Evolutionary conservation across 2,797 vertebrate genomes (phyloP).

Genomic region (Molossus alvarezi): DNA sequence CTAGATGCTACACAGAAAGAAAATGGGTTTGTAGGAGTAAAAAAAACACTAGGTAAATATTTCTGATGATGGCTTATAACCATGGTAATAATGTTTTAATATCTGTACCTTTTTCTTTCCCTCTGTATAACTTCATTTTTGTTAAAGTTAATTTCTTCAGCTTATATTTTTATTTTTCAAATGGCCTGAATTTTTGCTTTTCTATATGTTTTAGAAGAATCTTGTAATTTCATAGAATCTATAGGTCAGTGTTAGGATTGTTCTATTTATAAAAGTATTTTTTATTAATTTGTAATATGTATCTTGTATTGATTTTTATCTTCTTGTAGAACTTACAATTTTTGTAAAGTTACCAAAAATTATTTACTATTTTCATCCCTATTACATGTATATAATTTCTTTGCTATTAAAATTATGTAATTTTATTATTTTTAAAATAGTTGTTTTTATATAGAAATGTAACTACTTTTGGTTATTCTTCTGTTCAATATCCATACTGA

Average conservation of each 20-base stretch:
- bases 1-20: constrained; percentile 67
- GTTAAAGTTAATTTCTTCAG: not conserved
- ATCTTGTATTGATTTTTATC: not conserved
- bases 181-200: not conserved
- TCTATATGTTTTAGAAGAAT: constrained; percentile 22
- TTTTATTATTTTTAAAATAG: constrained; percentile 35
- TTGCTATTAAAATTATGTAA: not conserved
- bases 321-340: not conserved
- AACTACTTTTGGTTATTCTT: not conserved
- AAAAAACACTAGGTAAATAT: not conserved
- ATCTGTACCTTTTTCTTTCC: not conserved
- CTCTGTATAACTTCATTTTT: not conserved
- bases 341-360: not conserved
- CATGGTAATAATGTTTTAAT: not conserved
- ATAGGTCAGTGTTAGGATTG: not conserved
- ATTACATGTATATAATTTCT: not conserved
- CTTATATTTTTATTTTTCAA: not conserved
- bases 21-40: constrained; percentile 64
- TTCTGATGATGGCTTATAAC: not conserved
- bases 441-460: not conserved
- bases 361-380: not conserved
- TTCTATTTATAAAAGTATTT: not conserved
- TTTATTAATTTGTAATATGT: not conserved
- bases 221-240: not conserved
- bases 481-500: not conserved